Percentiles rank a stretch among this genome's conserved stretches.
These are phyloP conservation scores for Porphyrio hochstetteri DNA, from an alignment of 2,113 vertebrate species.

Conservation along the genomic window DNA sequence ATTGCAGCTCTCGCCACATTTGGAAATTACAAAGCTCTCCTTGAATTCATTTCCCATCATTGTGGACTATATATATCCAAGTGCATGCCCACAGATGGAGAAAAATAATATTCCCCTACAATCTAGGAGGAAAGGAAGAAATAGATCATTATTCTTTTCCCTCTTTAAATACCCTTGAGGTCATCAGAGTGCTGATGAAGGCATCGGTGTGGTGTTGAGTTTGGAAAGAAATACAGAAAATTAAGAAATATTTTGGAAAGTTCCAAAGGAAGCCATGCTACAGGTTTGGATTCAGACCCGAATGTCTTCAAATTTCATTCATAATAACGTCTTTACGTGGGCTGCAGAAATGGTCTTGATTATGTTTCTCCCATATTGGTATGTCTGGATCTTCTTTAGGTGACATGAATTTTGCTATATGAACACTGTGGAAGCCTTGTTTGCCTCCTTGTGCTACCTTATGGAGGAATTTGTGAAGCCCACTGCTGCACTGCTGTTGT, in stretches of 20 bases:
- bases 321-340: neutral
- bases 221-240: conserved; percentile 37
- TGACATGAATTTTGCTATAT: neutral
- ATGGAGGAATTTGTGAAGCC: neutral
- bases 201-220: conserved; percentile 17
- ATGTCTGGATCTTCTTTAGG: neutral
- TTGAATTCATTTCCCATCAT: conserved; percentile 20
- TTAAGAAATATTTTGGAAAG: conserved; percentile 38
- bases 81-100: neutral
- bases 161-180: conserved; percentile 21
- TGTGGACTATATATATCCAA: conserved; percentile 39
- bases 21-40: neutral
- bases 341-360: neutral
- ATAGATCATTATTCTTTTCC: conserved; percentile 27
- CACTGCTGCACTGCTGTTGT: neutral
- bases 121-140: conserved; percentile 37
- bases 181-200: conserved; percentile 38
- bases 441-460: neutral
- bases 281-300: conserved; percentile 38
- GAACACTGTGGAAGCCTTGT: neutral
- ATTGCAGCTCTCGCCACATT: neutral
- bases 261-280: conserved; percentile 29
- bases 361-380: neutral
- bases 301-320: conserved; percentile 39
- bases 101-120: neutral